Evolutionary conservation across 2,888 invertebrate species (phyloP), one percentile per base, ranked within the genome.

Genomic region (Nipponacmea schrenckii): DNA sequence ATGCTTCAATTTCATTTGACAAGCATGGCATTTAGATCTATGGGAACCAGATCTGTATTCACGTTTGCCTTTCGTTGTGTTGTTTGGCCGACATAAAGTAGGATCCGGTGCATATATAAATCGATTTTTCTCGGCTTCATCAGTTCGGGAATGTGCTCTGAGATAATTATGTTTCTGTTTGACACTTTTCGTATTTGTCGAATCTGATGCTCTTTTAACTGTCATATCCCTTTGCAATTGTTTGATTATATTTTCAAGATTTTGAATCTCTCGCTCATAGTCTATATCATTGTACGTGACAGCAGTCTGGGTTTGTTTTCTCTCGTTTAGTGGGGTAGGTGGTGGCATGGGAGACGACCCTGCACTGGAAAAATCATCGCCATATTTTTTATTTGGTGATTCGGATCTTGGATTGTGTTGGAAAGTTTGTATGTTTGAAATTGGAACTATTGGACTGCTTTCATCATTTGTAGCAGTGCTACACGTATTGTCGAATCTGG

Each of bases 1-100:
- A 50, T 75, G 74, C 67, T 76, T 79, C 10, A 81, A 64, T 72
- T 77, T 79, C 69, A 71, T 77, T 62, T 79, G 78, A 69, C 82
- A 81, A n/a, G 80, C 79, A 2, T 72, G 69, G 71, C 81, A 81
- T 15, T 64, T 68, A 17, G 79, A 69, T 3, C 27, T 62, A 2
- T 63, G 62, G 4, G 63, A 24, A 1, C 24, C 24, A 17, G 15
- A 24, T 24, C 39, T 45, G 14, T 26, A 14, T 4, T 63, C 62
- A 20, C 1, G 12, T 1, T 50, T 50, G 31, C 31, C 31, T 31
- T 31, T 5, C 10, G 39, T 10, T 8, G 39, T 39, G 39, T 5
- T 39, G 39, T 5, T 1, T 39, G 39, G 39, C 39, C 39, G 39
- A 39, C 8, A 39, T 39, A 39, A 39, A 39, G 8, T 39, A 12